Percentiles rank a stretch among this genome's conserved stretches.
phyloP scores from a whole-genome alignment of 1,140 invertebrate species.

The Liolophura sinensis region DNA sequence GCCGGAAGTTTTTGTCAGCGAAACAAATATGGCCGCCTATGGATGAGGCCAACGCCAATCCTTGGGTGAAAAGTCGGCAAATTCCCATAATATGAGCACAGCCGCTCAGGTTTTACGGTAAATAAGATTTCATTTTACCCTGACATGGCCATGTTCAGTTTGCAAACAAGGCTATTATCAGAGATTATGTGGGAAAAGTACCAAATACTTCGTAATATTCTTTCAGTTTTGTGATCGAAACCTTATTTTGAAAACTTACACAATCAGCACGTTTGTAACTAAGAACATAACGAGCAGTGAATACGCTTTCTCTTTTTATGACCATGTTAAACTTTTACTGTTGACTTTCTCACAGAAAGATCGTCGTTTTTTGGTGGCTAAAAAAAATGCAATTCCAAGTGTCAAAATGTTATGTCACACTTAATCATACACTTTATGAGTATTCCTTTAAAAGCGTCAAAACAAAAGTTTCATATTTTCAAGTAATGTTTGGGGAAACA shows the following conservation, averaged over 20 bases:
- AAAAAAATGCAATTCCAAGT: too few relatives aligned
- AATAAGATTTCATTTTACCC: background rate
- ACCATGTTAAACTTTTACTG: background rate
- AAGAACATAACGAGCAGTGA: background rate
- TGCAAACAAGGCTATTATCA: background rate
- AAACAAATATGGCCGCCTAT: too few relatives aligned
- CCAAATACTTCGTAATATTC: background rate
- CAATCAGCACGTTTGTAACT: background rate
- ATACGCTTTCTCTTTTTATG: background rate
- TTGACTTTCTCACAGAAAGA: too few relatives aligned
- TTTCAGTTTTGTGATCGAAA: background rate
- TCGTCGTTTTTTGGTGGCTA: too few relatives aligned
- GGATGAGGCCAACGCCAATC: too few relatives aligned
- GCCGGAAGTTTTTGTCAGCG: too few relatives aligned
- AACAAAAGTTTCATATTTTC: too few relatives aligned
- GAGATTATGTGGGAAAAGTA: background rate
- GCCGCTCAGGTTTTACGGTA: slow-evolving; percentile 43
- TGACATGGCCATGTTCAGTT: background rate
- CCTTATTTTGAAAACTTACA: background rate
- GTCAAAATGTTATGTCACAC: too few relatives aligned
- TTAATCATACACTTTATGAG: too few relatives aligned
- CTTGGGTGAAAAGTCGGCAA: too few relatives aligned
- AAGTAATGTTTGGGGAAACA: too few relatives aligned
- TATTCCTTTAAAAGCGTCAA: too few relatives aligned
- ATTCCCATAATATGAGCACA: slow-evolving; percentile 33